Evolutionary conservation across 2,113 vertebrate genomes (phyloP), one percentile per base, ranked within the genome.

Genomic region (Phalacrocorax carbo): DNA sequence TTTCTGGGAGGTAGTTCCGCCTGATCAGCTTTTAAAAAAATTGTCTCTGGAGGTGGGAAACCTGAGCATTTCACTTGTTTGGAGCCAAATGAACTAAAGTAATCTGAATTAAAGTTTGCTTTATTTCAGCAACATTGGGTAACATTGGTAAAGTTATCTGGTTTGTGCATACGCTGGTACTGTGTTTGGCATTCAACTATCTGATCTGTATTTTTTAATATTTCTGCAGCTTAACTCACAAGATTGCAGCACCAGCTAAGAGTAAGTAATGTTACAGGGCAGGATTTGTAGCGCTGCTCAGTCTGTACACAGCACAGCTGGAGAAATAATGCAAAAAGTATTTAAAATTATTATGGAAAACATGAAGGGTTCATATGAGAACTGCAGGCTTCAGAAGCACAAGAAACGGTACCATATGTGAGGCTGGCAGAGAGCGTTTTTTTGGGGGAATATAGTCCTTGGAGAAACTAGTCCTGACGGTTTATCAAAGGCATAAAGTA

Each of bases 261-360:
- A 84, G 57, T 36, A 71, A 61, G 57, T 62, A 64, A 30, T 5
- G 1, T 76, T 87, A 9, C 2, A 93, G 64, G 60, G 64, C 70
- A 83, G 55, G 54, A 61, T 76, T 40, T 82, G 75, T 52, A n/a
- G 30, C 38, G 40, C 73, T 80, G 68, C 84, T 90, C 42, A 54
- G 44, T 34, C 61, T 10, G 8, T 48, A 36, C 7, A 32, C 52
- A 36, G 44, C 76, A 52, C 88, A 95, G 91, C 81, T 96, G 91
- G 79, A 75, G 94, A 92, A 95, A 93, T 78, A 75, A 88, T 78
- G 94, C 4, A 0, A 84, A 27, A 83, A 91, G 27, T 54, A 66
- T 85, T 88, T 81, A 25, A 48, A 90, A 91, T 90, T 81, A 87
- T 90, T 94, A 30, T 34, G 75, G 86, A 94, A 96, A 96, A 82